Evolutionary conservation across 1,140 invertebrate genomes (phyloP), one percentile per base, ranked within the genome.

Genomic region (Coptotermes formosanus): DNA sequence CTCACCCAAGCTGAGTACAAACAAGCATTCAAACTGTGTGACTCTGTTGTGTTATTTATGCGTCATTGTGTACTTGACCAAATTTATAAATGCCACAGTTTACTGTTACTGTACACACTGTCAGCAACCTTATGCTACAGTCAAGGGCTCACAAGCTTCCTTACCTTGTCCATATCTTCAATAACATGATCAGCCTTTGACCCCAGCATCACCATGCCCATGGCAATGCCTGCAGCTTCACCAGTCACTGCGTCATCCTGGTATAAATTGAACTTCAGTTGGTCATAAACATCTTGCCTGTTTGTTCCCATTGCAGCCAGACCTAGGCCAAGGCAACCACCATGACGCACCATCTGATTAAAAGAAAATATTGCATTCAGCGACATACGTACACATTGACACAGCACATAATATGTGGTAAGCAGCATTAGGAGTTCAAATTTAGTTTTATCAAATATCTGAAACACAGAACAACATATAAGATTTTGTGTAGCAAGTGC

Each of bases 221-320:
- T 99, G 9, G 97, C 97, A 82, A 99, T 96, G 86, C 98, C 98
- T 87, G 99, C 98, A 43, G 98, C 98, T 93, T 99, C 99, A 45
- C 98, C 98, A 69, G 98, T 98, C 0, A 99, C 97, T 11, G 99
- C 99, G 92, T 99, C 99, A 92, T 99, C 98, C 93, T 99, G 98
- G 90, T 98, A 99, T 52, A 99, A 92, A 91, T 98, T 99, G 89
- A 97, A 98, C 90, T 99, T 99, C 0, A 99, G 92, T 90, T 99
- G 97, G 90, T 98, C 97, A 90, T 99, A 99, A 30, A 99, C 95
- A 90, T 99, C 97, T 88, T 96, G 94, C 84, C 98, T 93, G 89
- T 98, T 96, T 14, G 98, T 99, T 19, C 98, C 98, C 97, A 99
- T 99, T 3, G 98, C 98, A 64, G 99, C 98, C 64, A 99, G 92